phyloP scores from a whole-genome alignment of 2,797 vertebrate genomes.

The Melanotaenia trifasciata region DNA sequence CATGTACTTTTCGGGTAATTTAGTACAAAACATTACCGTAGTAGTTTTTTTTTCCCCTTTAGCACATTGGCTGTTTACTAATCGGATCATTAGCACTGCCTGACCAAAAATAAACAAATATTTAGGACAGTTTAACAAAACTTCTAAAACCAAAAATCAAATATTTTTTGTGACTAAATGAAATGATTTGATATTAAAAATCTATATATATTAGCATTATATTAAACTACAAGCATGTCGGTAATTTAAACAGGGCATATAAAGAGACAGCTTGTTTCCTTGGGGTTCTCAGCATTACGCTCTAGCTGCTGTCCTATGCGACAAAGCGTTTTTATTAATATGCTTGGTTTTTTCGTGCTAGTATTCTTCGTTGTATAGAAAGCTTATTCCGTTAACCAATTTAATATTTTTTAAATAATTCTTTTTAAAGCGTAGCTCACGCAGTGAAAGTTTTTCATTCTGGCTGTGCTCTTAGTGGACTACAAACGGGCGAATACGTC shows the following conservation, averaged over 20 bases:
- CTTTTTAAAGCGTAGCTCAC: neutral
- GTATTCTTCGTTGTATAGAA: rapidly evolving
- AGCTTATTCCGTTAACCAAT: neutral
- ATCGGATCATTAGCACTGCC: slow-evolving; percentile 20
- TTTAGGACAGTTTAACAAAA: rapidly evolving
- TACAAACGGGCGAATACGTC: slow-evolving; percentile 48
- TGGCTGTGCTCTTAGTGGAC: neutral
- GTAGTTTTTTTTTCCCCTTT: neutral
- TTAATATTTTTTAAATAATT: neutral
- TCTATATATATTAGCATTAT: neutral
- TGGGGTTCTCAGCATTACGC: slow-evolving; percentile 27
- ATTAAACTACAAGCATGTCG: rapidly evolving
- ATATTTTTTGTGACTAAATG: neutral
- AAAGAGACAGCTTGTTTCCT: slow-evolving; percentile 43
- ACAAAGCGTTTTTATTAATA: neutral
- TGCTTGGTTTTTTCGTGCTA: neutral
- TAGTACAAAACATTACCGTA: neutral
- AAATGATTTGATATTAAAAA: rapidly evolving
- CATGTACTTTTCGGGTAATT: neutral
- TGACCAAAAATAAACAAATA: slow-evolving; percentile 17
- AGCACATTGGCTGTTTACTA: neutral
- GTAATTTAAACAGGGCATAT: slow-evolving; percentile 12
- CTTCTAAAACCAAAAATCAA: rapidly evolving
- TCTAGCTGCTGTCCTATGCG: slow-evolving; percentile 9
- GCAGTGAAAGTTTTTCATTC: neutral